Conservation (phyloP, 2,113 vertebrate species). For the Phrynocephalus versicolor region DNA sequence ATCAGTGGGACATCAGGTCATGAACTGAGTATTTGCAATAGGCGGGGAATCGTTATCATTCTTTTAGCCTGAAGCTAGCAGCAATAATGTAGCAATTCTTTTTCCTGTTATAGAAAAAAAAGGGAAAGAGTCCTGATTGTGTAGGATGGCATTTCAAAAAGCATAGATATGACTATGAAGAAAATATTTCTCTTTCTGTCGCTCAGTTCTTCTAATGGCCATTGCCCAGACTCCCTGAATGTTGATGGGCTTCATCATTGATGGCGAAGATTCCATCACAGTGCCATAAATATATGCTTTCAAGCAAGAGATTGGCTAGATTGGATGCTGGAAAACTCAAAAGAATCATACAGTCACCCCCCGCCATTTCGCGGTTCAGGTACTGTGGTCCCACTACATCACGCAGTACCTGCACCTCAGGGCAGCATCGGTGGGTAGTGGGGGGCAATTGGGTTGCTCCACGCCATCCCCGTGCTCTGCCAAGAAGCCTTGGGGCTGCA, state of each 20-base stretch:
- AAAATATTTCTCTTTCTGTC: background rate
- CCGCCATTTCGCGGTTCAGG: too few relatives aligned
- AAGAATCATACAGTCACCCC: too few relatives aligned
- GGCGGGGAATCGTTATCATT: background rate
- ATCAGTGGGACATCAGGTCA: conserved; percentile 11
- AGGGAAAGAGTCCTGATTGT: background rate
- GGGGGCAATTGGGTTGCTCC: too few relatives aligned
- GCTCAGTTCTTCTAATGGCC: background rate
- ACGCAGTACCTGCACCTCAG: too few relatives aligned
- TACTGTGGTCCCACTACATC: too few relatives aligned
- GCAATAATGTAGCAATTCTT: background rate
- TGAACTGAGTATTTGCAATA: background rate
- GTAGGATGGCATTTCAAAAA: background rate
- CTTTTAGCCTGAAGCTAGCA: conserved; percentile 3
- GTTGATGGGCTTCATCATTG: background rate
- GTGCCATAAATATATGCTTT: too few relatives aligned
- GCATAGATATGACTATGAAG: background rate
- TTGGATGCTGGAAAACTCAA: background rate
- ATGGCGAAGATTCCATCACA: too few relatives aligned
- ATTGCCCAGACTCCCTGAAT: background rate
- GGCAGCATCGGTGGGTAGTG: too few relatives aligned
- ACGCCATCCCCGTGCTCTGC: too few relatives aligned
- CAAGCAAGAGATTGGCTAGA: background rate
- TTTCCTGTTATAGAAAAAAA: background rate
- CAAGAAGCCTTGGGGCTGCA: too few relatives aligned